phyloP scores from a whole-genome alignment of 2,113 vertebrate species.

The Halichoerus grypus region DNA sequence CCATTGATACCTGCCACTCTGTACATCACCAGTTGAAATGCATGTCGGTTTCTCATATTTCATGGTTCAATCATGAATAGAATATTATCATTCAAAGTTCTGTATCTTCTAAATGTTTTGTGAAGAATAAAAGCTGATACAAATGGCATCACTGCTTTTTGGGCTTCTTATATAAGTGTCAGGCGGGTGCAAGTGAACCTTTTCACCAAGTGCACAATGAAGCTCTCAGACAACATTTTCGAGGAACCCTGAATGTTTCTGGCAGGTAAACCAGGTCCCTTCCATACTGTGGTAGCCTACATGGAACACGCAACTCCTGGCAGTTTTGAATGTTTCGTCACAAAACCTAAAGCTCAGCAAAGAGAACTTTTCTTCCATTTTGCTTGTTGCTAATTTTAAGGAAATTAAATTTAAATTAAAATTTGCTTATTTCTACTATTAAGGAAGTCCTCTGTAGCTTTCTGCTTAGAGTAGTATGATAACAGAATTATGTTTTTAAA shows the following conservation, averaged over 20 bases:
- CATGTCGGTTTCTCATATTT: slow-evolving; percentile 84
- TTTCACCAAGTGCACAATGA: slow-evolving; percentile 83
- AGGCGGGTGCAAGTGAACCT: slow-evolving; percentile 82
- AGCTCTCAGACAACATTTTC: slow-evolving; percentile 82
- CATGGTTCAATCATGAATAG: slow-evolving; percentile 80
- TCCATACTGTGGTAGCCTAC: slow-evolving; percentile 59
- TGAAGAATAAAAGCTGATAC: slow-evolving; percentile 85
- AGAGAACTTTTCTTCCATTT: slow-evolving; percentile 69
- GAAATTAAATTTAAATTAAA: slow-evolving; percentile 38
- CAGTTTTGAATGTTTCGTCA: slow-evolving; percentile 68
- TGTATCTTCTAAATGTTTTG: slow-evolving; percentile 85
- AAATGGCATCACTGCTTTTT: slow-evolving; percentile 83
- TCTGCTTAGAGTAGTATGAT: slow-evolving; percentile 53
- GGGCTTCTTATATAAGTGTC: slow-evolving; percentile 83
- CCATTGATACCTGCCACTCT: slow-evolving; percentile 77
- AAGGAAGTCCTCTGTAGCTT: slow-evolving; percentile 59
- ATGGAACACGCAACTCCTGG: slow-evolving; percentile 65
- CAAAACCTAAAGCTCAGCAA: slow-evolving; percentile 60
- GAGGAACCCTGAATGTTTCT: slow-evolving; percentile 76
- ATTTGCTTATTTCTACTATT: slow-evolving; percentile 54
- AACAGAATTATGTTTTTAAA: slow-evolving; percentile 63
- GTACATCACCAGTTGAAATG: slow-evolving; percentile 79
- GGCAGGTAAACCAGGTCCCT: slow-evolving; percentile 66
- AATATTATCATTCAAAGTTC: slow-evolving; percentile 80
- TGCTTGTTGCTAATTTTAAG: slow-evolving; percentile 58